Evolutionary conservation across 2,797 vertebrate genomes (phyloP), one percentile per base, ranked within the genome.

Genomic region (Channa striata): DNA sequence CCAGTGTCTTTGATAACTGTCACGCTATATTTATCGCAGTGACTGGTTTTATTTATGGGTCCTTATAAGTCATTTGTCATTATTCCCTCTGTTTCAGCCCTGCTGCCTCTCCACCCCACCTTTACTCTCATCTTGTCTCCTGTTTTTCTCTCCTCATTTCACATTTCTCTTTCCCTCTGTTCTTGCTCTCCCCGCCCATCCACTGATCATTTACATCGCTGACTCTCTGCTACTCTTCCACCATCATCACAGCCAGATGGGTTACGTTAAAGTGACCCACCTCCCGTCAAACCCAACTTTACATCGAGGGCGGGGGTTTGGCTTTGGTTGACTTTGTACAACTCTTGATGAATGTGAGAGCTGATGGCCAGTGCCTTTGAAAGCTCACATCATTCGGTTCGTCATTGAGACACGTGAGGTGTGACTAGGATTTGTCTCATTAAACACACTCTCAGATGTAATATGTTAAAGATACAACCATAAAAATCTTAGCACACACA

Each of bases 11-110:
- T 85, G 82, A 42, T 19, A 85, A 80, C 80, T 87, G 84, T 80
- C 86, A 84, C 47, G 20, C 87, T 85, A 83, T 91, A 92, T 94
- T 89, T 90, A 92, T 90, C 43, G 53, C 67, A 80, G 81, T 84
- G 83, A 72, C 75, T 54, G 53, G 11, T 85, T 82, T 30, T 91
- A 90, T 92, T 90, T 89, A 89, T 86, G 69, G 72, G 23, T 56
- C 72, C 42, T 25, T 72, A 72, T 14, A 49, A 82, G 37, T 72
- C 72, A 47, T 66, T 72, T 78, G 80, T 77, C 68, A 81, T 82
- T 77, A 81, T 57, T 76, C 44, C n/a, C 8, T 58, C 64, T 43
- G 25, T 30, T 2, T 30, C 25, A n/a, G n/a, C 6, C 25, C 25
- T 30, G 4, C 25, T n/a, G n/a, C n/a, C n/a, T n/a, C 60, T 61